A percentile compares a stretch with the other conserved stretches of the same genome.
These are phyloP conservation scores for Paramuricea clavata DNA, from an alignment of 92 coral and sea anemone genomes.

Conservation along the genomic window DNA sequence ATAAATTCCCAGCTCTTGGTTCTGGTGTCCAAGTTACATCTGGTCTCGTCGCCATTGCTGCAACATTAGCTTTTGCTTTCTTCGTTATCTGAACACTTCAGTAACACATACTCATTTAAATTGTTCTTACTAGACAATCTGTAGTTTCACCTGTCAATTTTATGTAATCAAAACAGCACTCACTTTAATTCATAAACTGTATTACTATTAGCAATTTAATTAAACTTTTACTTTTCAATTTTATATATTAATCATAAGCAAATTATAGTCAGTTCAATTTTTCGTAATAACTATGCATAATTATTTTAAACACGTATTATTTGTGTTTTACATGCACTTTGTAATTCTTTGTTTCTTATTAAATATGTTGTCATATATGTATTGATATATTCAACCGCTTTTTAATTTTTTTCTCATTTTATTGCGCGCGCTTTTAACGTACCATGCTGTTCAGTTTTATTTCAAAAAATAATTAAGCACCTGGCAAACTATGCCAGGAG, in stretches of 20 bases:
- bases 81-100: background rate
- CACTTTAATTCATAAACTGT: too few relatives aligned
- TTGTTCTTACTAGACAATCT: background rate
- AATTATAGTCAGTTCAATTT: background rate
- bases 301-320: background rate
- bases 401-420: too few relatives aligned
- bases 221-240: background rate
- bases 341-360: background rate
- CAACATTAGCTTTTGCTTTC: background rate
- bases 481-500: too few relatives aligned
- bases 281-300: background rate
- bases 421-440: too few relatives aligned
- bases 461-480: too few relatives aligned
- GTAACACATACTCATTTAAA: too few relatives aligned
- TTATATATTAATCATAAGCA: background rate
- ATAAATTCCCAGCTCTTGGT: background rate
- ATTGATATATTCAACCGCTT: background rate
- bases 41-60: slow-evolving; percentile 9
- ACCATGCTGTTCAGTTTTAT: too few relatives aligned
- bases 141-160: background rate
- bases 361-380: background rate
- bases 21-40: slow-evolving; percentile 4
- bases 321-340: slow-evolving; percentile 4
- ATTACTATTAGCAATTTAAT: too few relatives aligned
- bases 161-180: background rate